phyloP scores from a whole-genome alignment of 2,888 invertebrate species.

The Nomada fabriciana region DNA sequence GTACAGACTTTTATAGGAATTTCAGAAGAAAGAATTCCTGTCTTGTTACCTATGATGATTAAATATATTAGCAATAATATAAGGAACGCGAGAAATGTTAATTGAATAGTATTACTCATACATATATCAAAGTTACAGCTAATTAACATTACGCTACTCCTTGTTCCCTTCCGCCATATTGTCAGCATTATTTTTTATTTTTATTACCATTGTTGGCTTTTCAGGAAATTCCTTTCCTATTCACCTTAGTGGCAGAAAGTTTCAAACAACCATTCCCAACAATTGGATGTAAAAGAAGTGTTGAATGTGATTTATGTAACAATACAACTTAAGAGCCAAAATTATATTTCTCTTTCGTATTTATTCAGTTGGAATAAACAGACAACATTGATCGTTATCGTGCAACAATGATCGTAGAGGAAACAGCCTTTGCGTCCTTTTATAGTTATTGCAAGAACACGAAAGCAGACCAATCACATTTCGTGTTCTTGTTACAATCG shows the following conservation, averaged over 20 bases:
- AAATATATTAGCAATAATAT: neutral
- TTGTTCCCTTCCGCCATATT: neutral
- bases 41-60: neutral
- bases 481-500: neutral
- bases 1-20: no score
- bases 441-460: conserved; percentile 13
- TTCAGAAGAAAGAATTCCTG: neutral
- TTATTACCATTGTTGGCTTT: neutral
- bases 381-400: neutral
- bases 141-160: neutral
- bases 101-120: neutral
- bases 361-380: neutral
- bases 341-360: neutral
- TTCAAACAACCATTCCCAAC: no score
- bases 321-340: neutral
- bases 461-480: neutral
- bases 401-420: neutral
- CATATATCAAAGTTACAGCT: neutral
- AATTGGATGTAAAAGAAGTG: no score
- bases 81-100: neutral
- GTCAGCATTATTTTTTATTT: neutral
- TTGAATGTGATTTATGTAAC: no score
- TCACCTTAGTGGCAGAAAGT: no score
- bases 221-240: neutral
- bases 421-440: neutral